Percentiles rank a stretch among this genome's conserved stretches.
Evolutionary conservation across 2,113 vertebrate genomes (phyloP).

Genomic region (Pluvianellus socialis): DNA sequence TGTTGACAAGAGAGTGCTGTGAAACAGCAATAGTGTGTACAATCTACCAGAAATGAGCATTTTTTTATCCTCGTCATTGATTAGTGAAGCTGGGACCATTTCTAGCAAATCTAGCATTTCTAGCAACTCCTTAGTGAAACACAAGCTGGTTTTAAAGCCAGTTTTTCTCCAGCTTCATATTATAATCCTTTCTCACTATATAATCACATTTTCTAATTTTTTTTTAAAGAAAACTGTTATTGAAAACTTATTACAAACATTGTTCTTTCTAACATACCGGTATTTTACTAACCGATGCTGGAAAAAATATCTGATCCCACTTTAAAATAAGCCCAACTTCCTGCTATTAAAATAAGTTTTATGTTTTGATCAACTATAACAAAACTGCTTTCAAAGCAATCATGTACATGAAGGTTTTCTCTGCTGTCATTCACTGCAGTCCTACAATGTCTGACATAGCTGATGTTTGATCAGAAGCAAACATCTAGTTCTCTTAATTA

Average conservation of each 20-base stretch:
- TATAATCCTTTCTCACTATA: neutral
- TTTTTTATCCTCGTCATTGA: neutral
- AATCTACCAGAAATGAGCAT: neutral
- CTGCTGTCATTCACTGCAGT: neutral
- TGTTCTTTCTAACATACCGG: neutral
- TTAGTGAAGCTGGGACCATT: neutral
- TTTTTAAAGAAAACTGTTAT: neutral
- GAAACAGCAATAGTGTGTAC: neutral
- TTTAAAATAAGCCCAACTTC: neutral
- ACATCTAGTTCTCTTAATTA: neutral
- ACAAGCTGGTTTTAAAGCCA: neutral
- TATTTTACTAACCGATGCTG: neutral
- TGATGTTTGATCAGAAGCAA: neutral
- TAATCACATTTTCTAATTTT: neutral
- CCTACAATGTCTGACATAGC: neutral
- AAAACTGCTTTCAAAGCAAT: neutral
- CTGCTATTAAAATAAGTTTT: neutral
- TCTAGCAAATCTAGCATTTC: neutral
- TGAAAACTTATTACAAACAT: neutral
- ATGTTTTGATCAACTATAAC: neutral
- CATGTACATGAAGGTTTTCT: neutral
- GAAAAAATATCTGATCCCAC: neutral
- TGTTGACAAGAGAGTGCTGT: neutral
- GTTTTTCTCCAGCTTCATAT: neutral
- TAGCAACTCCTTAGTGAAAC: neutral